Evolutionary conservation across 1,140 invertebrate species (phyloP).

Genomic region (Heterodera carotae): DNA sequence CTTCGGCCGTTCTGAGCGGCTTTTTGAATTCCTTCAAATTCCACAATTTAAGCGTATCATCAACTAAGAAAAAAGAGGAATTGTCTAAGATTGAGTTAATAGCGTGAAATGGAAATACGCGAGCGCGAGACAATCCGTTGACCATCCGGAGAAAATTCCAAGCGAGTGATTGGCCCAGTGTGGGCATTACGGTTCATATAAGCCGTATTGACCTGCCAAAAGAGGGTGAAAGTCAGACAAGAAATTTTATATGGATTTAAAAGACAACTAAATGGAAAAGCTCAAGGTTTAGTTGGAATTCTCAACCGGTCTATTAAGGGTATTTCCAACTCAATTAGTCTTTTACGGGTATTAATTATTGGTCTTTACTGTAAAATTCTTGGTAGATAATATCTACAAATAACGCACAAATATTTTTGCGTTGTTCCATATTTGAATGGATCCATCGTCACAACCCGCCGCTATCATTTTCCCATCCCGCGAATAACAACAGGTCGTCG

Average conservation of each 20-base stretch:
- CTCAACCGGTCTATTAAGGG: no score
- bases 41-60: slow-evolving; percentile 93
- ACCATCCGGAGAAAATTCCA: slow-evolving; percentile 86
- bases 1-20: slow-evolving; percentile 73
- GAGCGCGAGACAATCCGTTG: slow-evolving; percentile 78
- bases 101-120: no score
- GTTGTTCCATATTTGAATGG: slow-evolving; percentile 96
- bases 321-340: no score
- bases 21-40: slow-evolving; percentile 82
- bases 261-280: no score
- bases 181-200: slow-evolving; percentile 80
- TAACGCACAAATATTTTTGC: slow-evolving; percentile 72
- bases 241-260: no score
- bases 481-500: slow-evolving; percentile 81
- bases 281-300: no score
- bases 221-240: neutral
- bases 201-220: slow-evolving; percentile 74
- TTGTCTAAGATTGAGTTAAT: neutral
- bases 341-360: no score
- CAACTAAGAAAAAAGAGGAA: slow-evolving; percentile 67
- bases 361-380: no score
- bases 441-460: slow-evolving; percentile 89
- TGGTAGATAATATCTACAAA: no score
- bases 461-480: slow-evolving; percentile 85
- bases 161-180: slow-evolving; percentile 78